A percentile compares a stretch with the other conserved stretches of the same genome.
phyloP scores from a whole-genome alignment of 2,888 invertebrate species.

The Drepanosiphum platanoidis region DNA sequence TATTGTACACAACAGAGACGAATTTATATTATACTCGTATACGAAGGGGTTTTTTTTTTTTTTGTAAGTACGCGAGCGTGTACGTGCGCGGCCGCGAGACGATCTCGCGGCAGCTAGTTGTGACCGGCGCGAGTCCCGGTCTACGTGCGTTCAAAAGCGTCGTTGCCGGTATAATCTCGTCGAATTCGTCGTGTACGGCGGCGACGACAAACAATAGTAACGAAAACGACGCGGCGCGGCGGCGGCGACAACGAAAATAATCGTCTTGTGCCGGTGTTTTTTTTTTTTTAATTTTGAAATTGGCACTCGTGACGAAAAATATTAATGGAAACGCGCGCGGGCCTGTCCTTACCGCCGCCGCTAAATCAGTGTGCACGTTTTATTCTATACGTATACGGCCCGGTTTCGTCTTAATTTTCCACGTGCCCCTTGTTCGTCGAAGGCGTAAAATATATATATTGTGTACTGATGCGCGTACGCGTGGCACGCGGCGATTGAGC shows the following conservation, averaged over 20 bases:
- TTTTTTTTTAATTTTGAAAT: constrained; percentile 27
- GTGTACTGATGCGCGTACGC: too few relatives aligned
- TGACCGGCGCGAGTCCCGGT: background rate
- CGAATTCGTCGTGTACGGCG: background rate
- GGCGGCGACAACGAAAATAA: background rate
- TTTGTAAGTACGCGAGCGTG: background rate
- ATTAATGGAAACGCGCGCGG: constrained; percentile 8
- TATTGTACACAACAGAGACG: background rate
- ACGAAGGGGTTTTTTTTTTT: background rate
- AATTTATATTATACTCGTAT: too few relatives aligned
- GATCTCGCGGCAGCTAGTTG: background rate
- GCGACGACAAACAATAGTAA: constrained; percentile 6
- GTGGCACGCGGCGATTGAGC: constrained; percentile 16
- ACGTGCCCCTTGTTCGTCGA: background rate
- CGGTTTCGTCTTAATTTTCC: too few relatives aligned
- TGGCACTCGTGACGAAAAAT: constrained; percentile 38
- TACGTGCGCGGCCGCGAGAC: constrained; percentile 23
- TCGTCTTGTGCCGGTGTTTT: background rate
- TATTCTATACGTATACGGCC: too few relatives aligned
- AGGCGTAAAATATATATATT: too few relatives aligned
- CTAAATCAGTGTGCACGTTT: too few relatives aligned
- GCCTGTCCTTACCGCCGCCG: too few relatives aligned
- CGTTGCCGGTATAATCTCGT: background rate
- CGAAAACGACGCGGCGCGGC: too few relatives aligned
- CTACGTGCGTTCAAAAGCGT: constrained; percentile 23